These are phyloP conservation scores for Zosterops japonicus DNA, from an alignment of 2,113 vertebrate genomes.

Conservation along the genomic window DNA sequence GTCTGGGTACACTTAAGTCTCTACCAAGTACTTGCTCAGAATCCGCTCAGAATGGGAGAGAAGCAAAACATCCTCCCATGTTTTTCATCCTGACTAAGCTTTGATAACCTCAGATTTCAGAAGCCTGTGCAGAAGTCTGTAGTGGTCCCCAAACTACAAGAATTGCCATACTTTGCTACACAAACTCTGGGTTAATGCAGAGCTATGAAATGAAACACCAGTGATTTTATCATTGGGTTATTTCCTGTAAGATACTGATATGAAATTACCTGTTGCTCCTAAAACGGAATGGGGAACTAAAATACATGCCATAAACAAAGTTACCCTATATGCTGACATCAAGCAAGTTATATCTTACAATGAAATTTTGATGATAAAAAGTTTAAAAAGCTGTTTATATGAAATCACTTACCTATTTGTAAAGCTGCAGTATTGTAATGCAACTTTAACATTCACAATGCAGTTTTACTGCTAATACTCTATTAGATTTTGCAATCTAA, in stretches of 20 bases:
- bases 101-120: not conserved
- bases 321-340: not conserved
- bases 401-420: not conserved
- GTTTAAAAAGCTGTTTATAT: not conserved
- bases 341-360: not conserved
- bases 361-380: not conserved
- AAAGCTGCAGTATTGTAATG: not conserved
- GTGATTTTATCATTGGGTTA: not conserved
- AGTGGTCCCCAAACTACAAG: not conserved
- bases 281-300: accelerated
- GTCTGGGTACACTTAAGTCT: not conserved
- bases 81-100: not conserved
- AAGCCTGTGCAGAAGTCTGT: not conserved
- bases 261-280: not conserved
- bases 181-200: not conserved
- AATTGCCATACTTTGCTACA: not conserved
- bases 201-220: not conserved
- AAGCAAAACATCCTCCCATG: not conserved
- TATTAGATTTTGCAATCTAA: not conserved
- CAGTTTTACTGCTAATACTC: not conserved
- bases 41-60: not conserved
- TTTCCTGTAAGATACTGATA: not conserved
- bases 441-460: not conserved
- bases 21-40: not conserved
- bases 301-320: not conserved